Conservation (phyloP, 2,113 vertebrate species). For the Microcebus murinus region DNA sequence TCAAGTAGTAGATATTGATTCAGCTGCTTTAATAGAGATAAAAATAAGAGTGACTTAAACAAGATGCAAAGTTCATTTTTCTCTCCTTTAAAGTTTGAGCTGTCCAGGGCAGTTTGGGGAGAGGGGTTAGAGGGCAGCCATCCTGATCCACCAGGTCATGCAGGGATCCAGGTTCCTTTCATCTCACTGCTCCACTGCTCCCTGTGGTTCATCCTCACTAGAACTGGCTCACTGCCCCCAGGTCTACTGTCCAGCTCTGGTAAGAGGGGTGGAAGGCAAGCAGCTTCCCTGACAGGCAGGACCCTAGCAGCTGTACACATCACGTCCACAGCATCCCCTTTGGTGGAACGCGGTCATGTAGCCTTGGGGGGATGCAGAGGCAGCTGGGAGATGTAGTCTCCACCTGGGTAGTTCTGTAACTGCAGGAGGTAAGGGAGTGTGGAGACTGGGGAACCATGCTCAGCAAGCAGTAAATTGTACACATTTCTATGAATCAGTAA, state of each 20-base stretch:
- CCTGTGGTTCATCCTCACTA: not conserved
- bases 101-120: not conserved
- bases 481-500: not conserved
- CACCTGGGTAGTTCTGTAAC: accelerated
- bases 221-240: not conserved
- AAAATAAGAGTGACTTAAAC: not conserved
- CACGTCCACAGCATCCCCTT: not conserved
- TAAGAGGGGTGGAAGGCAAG: not conserved
- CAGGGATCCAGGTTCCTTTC: not conserved
- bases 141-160: not conserved
- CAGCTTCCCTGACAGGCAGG: not conserved
- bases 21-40: not conserved
- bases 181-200: not conserved
- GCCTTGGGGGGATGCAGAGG: not conserved
- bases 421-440: not conserved
- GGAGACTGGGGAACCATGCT: not conserved
- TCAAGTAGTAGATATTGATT: not conserved
- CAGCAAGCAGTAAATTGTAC: not conserved
- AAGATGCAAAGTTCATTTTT: not conserved
- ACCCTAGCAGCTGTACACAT: not conserved
- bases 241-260: not conserved
- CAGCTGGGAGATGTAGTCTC: not conserved
- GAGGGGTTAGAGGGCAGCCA: accelerated
- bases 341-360: not conserved
- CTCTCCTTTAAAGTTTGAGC: not conserved